These are phyloP conservation scores for Microctonus brassicae DNA, from an alignment of 2,888 invertebrate genomes.

Conservation along the genomic window DNA sequence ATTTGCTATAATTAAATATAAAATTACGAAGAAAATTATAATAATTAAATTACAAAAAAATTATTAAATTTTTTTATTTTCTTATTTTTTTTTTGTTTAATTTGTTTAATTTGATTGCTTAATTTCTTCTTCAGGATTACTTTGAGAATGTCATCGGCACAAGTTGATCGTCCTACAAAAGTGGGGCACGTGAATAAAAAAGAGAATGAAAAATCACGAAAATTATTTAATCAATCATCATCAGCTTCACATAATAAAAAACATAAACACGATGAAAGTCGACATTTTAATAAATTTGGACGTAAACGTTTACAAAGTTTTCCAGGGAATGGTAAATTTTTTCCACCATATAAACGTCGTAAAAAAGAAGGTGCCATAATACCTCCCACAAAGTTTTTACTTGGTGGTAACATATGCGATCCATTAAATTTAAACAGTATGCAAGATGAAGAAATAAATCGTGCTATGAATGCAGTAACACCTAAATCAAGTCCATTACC, in stretches of 20 bases:
- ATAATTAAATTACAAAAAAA: too few species aligned
- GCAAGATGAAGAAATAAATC: conserved; percentile 83
- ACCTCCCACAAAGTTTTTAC: conserved; percentile 91
- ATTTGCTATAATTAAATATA: too few species aligned
- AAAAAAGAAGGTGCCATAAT: conserved; percentile 82
- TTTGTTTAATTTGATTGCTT: too few species aligned
- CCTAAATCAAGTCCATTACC: conserved; percentile 93
- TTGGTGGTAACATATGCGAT: conserved; percentile 96
- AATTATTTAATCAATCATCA: conserved; percentile 53
- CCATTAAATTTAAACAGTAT: conserved; percentile 94
- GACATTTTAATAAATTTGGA: conserved; percentile 63
- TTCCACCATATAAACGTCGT: conserved; percentile 80
- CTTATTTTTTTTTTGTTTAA: conserved; percentile 10
- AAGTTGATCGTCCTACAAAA: conserved; percentile 68
- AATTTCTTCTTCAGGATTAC: not conserved
- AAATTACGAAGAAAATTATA: too few species aligned
- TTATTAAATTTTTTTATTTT: too few species aligned
- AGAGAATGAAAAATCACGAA: conserved; percentile 62
- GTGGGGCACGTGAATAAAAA: conserved; percentile 61
- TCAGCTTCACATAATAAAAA: conserved; percentile 59
- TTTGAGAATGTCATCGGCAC: conserved; percentile 68
- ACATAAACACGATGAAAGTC: conserved; percentile 63
- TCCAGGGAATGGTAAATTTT: conserved; percentile 79
- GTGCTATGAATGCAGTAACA: conserved; percentile 89
- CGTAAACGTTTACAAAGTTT: conserved; percentile 80